Conservation (phyloP, 2,888 invertebrate genomes). For the Lepidonotus clava region DNA sequence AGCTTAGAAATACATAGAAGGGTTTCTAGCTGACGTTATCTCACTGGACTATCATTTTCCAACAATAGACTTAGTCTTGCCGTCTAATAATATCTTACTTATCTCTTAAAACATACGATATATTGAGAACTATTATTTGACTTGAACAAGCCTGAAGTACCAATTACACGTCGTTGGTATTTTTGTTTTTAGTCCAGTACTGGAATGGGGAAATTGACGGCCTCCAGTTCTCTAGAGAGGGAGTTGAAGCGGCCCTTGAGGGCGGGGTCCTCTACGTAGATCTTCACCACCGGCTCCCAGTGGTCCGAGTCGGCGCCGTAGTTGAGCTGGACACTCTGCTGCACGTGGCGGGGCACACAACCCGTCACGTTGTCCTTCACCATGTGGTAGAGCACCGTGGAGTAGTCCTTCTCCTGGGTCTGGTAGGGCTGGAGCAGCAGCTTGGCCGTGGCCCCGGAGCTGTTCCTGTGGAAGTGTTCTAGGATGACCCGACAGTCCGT, state of each 20-base stretch:
- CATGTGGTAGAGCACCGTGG: constrained; percentile 1
- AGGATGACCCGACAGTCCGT: background rate
- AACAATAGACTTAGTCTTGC: no score
- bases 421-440: constrained; percentile 44
- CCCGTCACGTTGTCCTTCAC: constrained; percentile 41
- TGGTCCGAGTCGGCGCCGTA: background rate
- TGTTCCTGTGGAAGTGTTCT: background rate
- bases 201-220: background rate
- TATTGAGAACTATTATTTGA: no score
- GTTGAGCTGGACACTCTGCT: background rate
- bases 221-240: background rate
- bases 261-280: background rate
- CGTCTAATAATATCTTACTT: no score
- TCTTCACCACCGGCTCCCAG: constrained; percentile 18
- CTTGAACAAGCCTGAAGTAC: no score
- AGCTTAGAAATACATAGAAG: no score
- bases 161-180: no score
- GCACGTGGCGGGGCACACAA: constrained; percentile 9
- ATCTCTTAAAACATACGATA: no score
- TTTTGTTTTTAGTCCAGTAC: background rate
- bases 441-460: background rate
- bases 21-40: no score
- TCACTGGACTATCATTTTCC: no score
- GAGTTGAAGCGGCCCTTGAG: background rate
- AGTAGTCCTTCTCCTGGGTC: background rate